Evolutionary conservation across 2,113 vertebrate genomes (phyloP).

Genomic region (Cephalopterus ornatus): DNA sequence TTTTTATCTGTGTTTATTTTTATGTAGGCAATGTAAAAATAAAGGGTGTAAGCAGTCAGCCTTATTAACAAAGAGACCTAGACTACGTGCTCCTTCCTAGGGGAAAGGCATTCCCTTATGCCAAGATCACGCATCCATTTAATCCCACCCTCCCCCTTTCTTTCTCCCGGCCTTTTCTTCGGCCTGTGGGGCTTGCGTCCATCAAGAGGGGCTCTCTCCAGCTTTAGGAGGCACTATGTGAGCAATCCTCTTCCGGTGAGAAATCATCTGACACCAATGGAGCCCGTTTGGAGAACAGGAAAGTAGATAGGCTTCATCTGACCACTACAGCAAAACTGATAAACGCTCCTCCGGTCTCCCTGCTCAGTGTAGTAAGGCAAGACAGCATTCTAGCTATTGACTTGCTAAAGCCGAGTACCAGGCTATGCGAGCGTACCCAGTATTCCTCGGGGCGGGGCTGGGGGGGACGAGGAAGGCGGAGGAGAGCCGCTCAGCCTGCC

Average conservation of each 20-base stretch:
- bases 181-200: constrained; percentile 1
- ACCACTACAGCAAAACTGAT: constrained; percentile 26
- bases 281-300: constrained; percentile 66
- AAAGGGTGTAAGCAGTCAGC: background rate
- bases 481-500: constrained; percentile 11
- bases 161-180: constrained; percentile 10
- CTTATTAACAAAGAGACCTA: constrained; percentile 28
- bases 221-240: constrained; percentile 42
- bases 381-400: background rate
- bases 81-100: background rate
- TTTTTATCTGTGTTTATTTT: constrained; percentile 12
- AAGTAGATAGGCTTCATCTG: constrained; percentile 54
- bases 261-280: constrained; percentile 63
- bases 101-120: background rate
- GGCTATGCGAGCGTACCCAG: constrained; percentile 16
- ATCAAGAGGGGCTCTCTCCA: constrained; percentile 36
- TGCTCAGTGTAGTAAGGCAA: constrained; percentile 13
- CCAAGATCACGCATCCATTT: background rate
- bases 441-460: constrained; percentile 18
- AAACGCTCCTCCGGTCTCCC: background rate
- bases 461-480: background rate
- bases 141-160: constrained; percentile 33
- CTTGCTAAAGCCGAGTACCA: constrained; percentile 1
- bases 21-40: background rate
- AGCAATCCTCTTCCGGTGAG: constrained; percentile 68